Conservation (phyloP, 1,140 invertebrate species). For the Drosophila repleta region DNA sequence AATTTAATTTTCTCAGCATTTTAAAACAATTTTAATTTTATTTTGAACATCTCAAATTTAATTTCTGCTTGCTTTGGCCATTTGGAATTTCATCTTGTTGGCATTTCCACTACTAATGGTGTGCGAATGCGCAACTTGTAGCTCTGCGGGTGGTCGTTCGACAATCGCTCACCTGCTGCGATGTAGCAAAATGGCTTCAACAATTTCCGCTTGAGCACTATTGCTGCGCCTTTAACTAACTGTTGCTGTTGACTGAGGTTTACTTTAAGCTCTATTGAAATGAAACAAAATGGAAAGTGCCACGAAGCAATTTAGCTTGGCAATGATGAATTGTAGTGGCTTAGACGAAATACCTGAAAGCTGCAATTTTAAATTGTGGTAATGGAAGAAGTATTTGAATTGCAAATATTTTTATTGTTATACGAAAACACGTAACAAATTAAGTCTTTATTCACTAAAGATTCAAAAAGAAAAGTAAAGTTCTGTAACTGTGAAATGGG, state of each 20-base stretch:
- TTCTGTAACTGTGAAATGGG: too few species aligned
- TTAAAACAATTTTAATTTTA: neutral
- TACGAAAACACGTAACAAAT: too few species aligned
- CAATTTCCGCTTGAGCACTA: conserved; percentile 24
- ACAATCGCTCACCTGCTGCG: conserved; percentile 14
- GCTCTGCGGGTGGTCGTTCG: conserved; percentile 5
- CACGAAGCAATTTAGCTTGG: too few species aligned
- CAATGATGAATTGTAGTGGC: too few species aligned
- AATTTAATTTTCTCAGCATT: neutral
- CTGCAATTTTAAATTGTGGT: too few species aligned
- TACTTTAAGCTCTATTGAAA: too few species aligned
- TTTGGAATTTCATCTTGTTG: neutral
- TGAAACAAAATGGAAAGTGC: too few species aligned
- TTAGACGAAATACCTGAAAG: too few species aligned
- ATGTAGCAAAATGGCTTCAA: conserved; percentile 18
- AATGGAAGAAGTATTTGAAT: too few species aligned
- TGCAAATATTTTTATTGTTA: too few species aligned
- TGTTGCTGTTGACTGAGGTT: neutral
- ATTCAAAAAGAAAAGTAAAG: too few species aligned
- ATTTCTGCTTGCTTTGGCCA: neutral
- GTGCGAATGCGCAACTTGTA: conserved; percentile 2
- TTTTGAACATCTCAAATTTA: neutral
- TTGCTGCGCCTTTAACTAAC: neutral
- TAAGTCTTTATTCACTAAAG: too few species aligned
- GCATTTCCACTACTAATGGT: neutral